These are phyloP conservation scores for Oegoconia quadripuncta DNA, from an alignment of 2,888 invertebrate genomes.

Conservation along the genomic window DNA sequence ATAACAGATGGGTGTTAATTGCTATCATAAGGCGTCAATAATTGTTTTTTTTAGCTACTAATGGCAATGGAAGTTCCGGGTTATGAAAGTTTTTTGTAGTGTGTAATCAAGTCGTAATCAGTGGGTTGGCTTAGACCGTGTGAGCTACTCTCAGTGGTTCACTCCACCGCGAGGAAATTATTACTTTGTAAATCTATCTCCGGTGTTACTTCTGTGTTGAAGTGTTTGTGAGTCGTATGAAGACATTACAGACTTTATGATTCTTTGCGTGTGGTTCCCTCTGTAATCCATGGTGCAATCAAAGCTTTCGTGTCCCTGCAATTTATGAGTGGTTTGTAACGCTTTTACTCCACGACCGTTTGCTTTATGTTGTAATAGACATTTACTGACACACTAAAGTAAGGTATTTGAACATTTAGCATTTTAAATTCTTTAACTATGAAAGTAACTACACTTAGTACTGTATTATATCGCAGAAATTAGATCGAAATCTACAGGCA, in stretches of 20 bases:
- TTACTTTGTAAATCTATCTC: slow-evolving; percentile 56
- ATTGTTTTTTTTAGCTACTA: slow-evolving; percentile 71
- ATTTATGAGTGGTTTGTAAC: slow-evolving; percentile 48
- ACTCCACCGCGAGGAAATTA: slow-evolving; percentile 57
- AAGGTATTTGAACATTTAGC: no score
- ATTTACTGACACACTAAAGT: no score
- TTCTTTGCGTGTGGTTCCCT: slow-evolving; percentile 62
- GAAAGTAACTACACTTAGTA: no score
- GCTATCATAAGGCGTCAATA: slow-evolving; percentile 74
- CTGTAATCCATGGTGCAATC: slow-evolving; percentile 61
- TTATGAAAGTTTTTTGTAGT: slow-evolving; percentile 73
- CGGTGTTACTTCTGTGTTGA: slow-evolving; percentile 49
- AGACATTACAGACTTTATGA: slow-evolving; percentile 73
- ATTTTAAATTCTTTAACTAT: no score
- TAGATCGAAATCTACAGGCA: slow-evolving; percentile 20
- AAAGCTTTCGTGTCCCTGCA: slow-evolving; percentile 53
- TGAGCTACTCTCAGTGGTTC: slow-evolving; percentile 57
- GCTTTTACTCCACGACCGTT: slow-evolving; percentile 20
- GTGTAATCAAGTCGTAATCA: slow-evolving; percentile 74
- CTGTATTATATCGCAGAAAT: background rate
- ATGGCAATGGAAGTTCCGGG: slow-evolving; percentile 73
- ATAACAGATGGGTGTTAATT: slow-evolving; percentile 77
- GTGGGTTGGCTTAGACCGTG: slow-evolving; percentile 68
- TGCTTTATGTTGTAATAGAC: no score
- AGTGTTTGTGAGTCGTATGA: slow-evolving; percentile 54